Base-by-base conservation (phyloP, 2,113 vertebrate species). In the Apteryx owenii region DNA sequence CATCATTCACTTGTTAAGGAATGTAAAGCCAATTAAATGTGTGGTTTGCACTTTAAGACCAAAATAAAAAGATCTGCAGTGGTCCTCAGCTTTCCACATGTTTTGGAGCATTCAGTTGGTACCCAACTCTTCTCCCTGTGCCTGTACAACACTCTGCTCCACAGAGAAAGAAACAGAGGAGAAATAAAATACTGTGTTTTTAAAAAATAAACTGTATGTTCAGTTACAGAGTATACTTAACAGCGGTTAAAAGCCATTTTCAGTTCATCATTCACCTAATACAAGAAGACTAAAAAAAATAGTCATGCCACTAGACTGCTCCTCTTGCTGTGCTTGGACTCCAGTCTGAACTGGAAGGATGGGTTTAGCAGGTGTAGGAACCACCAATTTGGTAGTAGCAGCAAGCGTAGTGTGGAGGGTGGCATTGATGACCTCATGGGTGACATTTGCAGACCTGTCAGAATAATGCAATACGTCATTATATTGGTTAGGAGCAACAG, bases 271-370 rank as follows among this genome's bases (percentile, higher is more conserved):
- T 97, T 96, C 96, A 99, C 99, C 99, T 97, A 99, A 98, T 71
- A 99, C 99, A 12, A 99, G 98, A 79, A 99, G 99, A 86, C 98
- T 99, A 98, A 99, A 99, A 98, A 99, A 99, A 72, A 99, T 99
- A 2, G 99, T 99, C 99, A 99, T 98, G 93, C 99, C 99, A 6
- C 98, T 99, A 3, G 99, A 99, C 96, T 99, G 99, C 54, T 99
- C 99, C 97, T 99, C 99, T 85, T 99, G 99, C 97, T 99, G 99
- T 6, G 99, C 99, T 90, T 99, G 98, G 82, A 99, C 99, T 40
- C 99, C 99, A 1, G 99, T 99, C 97, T 99, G 99, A 42, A 99
- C 99, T 0, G 99, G 99, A 15, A 99, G 98, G 93, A 99, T 99
- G 56, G 99, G 99, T 72, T 99, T 99, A 69, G 98, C 97, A 38